Evolutionary conservation across 2,888 invertebrate genomes (phyloP).

Genomic region (Drosophila borealis): DNA sequence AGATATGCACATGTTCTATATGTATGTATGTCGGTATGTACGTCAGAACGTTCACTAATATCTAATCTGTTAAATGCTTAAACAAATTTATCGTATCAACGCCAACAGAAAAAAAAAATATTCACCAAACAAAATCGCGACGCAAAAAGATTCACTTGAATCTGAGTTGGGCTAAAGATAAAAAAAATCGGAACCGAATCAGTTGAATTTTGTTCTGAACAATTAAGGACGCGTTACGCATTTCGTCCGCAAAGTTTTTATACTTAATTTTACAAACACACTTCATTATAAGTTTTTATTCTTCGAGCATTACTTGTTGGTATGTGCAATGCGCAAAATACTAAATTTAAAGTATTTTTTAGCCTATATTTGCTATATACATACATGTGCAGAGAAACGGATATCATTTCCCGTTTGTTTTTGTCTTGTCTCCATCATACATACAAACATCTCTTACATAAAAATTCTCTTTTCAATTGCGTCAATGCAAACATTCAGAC

Average conservation of each 20-base stretch:
- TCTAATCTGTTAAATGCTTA: conserved; percentile 71
- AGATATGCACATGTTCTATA: conserved; percentile 1
- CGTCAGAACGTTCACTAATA: conserved; percentile 50
- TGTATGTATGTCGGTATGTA: background rate
- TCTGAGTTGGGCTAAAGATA: conserved; percentile 16
- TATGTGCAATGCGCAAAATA: conserved; percentile 22
- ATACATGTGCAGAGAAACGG: background rate
- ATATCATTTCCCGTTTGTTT: conserved; percentile 33
- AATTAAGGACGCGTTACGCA: conserved; percentile 49
- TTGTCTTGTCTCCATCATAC: conserved; percentile 20
- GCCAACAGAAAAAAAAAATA: conserved; percentile 40
- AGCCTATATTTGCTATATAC: background rate
- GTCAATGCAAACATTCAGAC: conserved; percentile 8
- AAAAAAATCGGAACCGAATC: conserved; percentile 34
- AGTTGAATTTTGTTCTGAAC: conserved; percentile 58
- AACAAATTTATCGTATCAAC: conserved; percentile 72
- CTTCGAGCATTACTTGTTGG: conserved; percentile 10
- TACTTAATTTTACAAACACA: conserved; percentile 12
- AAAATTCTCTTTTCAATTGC: conserved; percentile 18
- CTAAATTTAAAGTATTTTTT: conserved; percentile 17
- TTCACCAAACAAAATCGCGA: conserved; percentile 43
- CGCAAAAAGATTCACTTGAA: conserved; percentile 28
- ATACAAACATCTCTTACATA: conserved; percentile 4
- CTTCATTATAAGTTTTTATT: conserved; percentile 24
- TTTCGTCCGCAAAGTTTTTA: conserved; percentile 26